Evolutionary conservation across 2,113 vertebrate genomes (phyloP).

Genomic region (Entosphenus tridentatus): DNA sequence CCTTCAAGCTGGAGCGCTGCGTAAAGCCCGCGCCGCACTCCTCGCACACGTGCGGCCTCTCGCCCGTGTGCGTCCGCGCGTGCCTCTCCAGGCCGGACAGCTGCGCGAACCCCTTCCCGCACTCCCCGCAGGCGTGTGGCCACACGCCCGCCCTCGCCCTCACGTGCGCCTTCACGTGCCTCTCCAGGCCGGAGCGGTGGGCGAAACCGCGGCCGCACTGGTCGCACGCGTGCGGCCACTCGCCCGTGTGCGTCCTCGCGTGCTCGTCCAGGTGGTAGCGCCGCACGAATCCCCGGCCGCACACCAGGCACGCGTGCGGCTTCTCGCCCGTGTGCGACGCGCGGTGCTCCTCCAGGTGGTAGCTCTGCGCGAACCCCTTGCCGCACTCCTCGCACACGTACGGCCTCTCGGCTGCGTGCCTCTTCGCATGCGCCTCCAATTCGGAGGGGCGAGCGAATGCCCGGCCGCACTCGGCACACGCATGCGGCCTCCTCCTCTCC

Average conservation of each 20-base stretch:
- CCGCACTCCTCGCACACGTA: neutral
- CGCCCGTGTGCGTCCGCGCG: neutral
- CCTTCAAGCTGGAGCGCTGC: neutral
- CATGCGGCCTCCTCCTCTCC: slow-evolving; percentile 13
- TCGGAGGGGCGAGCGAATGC: slow-evolving; percentile 16
- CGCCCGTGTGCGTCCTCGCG: neutral
- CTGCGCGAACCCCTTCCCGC: neutral
- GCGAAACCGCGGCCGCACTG: neutral
- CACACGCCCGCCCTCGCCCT: slow-evolving; percentile 22
- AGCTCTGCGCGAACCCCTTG: neutral
- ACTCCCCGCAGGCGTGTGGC: neutral
- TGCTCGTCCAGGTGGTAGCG: neutral
- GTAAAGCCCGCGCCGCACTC: neutral
- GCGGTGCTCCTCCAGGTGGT: slow-evolving; percentile 1
- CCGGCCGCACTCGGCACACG: slow-evolving; percentile 16
- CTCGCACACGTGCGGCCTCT: neutral
- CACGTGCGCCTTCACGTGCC: neutral
- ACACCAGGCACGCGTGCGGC: neutral
- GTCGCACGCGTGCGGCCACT: neutral
- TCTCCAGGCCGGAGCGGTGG: slow-evolving; percentile 1
- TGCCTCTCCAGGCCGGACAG: slow-evolving; percentile 1
- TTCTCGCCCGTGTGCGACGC: neutral
- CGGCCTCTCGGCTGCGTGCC: neutral
- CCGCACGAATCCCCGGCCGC: neutral
- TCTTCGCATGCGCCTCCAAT: neutral